phyloP scores from a whole-genome alignment of 35 echinoderm and acorn worm genomes.

The Stichopus chloronotus region DNA sequence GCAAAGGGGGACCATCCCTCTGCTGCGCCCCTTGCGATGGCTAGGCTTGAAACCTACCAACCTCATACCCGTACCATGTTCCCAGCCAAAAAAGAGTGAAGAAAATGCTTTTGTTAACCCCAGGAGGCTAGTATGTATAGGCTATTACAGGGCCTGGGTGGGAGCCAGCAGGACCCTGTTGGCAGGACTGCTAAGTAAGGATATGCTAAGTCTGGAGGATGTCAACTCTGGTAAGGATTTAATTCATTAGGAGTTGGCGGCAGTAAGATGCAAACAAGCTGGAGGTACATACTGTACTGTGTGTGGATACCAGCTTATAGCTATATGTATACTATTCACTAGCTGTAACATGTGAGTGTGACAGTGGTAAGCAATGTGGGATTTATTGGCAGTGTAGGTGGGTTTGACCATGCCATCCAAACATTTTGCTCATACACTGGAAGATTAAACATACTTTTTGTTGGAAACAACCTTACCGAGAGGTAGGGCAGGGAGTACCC shows the following conservation, averaged over 20 bases:
- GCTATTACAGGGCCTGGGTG: no score
- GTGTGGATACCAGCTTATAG: no score
- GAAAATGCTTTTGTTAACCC: no score
- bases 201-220: not conserved
- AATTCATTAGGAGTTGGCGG: slow-evolving; percentile 18
- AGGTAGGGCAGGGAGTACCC: not conserved
- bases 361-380: not conserved
- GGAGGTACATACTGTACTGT: not conserved
- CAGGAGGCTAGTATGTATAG: no score
- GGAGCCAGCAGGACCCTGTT: no score
- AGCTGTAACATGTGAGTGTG: not conserved
- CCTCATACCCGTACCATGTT: no score
- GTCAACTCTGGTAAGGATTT: not conserved
- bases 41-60: no score
- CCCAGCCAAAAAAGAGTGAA: no score
- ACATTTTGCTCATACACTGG: slow-evolving; percentile 39
- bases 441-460: slow-evolving; percentile 39
- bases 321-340: not conserved
- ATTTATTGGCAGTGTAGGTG: slow-evolving; percentile 14
- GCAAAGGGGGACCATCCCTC: no score
- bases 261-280: not conserved
- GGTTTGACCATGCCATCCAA: not conserved
- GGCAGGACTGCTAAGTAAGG: no score
- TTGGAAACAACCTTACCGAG: slow-evolving; percentile 33
- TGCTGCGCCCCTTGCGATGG: no score